These are phyloP conservation scores for Frankliniella intonsa DNA, from an alignment of 2,888 invertebrate genomes.

Conservation along the genomic window DNA sequence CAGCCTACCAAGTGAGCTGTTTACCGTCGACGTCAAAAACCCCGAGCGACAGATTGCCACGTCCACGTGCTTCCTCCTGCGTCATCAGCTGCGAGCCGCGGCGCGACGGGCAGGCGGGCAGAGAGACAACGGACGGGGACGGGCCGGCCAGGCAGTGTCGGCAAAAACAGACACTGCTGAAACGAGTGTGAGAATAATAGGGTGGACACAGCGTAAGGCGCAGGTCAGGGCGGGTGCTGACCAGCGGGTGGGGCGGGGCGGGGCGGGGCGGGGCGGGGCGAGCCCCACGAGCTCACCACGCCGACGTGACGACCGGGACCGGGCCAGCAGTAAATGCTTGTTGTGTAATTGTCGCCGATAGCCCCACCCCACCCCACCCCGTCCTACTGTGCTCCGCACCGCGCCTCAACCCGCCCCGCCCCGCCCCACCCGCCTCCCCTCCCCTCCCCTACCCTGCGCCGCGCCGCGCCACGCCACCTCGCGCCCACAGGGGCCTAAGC, in stretches of 20 bases:
- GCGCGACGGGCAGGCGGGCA: neutral
- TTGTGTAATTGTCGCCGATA: too few species aligned
- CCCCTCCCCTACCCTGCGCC: neutral
- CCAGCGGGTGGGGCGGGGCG: neutral
- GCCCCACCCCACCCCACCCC: neutral
- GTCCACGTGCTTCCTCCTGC: conserved; percentile 42
- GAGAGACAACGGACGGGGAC: neutral
- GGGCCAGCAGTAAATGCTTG: too few species aligned
- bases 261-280: neutral
- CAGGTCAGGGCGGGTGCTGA: neutral
- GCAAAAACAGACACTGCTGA: neutral
- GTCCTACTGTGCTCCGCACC: neutral
- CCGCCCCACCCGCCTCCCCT: neutral
- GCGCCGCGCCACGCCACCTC: neutral
- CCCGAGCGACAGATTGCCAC: conserved; percentile 46
- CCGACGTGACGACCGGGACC: too few species aligned
- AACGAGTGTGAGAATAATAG: too few species aligned
- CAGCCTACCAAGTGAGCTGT: conserved; percentile 4
- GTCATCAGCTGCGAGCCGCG: conserved; percentile 30
- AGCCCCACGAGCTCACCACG: too few species aligned
- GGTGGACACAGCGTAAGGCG: too few species aligned
- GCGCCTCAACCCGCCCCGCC: neutral
- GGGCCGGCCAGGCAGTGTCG: neutral
- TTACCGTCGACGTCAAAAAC: conserved; percentile 40
- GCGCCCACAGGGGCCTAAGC: too few species aligned